Percentiles rank a stretch among this genome's conserved stretches.
Evolutionary conservation across 2,888 invertebrate species (phyloP).

Genomic region (Agrilus cyanescens): DNA sequence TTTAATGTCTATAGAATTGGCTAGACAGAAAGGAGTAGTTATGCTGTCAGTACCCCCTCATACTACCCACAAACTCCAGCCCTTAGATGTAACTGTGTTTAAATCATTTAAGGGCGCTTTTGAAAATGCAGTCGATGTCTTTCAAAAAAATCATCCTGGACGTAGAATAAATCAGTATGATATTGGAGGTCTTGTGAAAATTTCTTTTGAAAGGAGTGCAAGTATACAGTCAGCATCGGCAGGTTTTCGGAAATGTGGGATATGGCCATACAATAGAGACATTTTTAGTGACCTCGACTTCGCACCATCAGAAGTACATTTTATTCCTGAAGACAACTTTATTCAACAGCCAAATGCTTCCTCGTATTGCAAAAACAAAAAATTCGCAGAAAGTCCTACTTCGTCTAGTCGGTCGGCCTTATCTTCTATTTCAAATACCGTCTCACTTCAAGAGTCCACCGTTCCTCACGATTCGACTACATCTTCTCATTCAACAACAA

Average conservation of each 20-base stretch:
- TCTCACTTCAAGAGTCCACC: no score
- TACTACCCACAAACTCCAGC: conserved; percentile 21
- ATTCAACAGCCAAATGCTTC: no score
- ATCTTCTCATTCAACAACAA: no score
- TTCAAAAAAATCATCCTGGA: conserved; percentile 15
- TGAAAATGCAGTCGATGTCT: conserved; percentile 12
- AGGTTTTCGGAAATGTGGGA: conserved; percentile 1
- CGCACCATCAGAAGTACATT: conserved; percentile 2
- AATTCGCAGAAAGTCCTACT: no score
- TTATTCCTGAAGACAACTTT: no score
- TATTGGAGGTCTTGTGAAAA: conserved; percentile 14
- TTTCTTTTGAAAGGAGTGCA: no score
- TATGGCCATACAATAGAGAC: conserved; percentile 3
- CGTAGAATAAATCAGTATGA: conserved; percentile 20
- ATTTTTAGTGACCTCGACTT: conserved; percentile 1
- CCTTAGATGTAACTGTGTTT: conserved; percentile 22
- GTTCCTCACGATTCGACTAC: no score
- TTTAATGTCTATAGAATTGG: conserved; percentile 21
- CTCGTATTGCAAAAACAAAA: no score
- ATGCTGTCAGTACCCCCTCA: conserved; percentile 20
- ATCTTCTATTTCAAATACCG: no score
- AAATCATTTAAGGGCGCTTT: conserved; percentile 23
- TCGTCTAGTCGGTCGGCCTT: no score
- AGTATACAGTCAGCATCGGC: no score
- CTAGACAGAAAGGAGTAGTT: conserved; percentile 17